Conservation (phyloP, 2,888 invertebrate species). For the Drosophila kambysellisi region DNA sequence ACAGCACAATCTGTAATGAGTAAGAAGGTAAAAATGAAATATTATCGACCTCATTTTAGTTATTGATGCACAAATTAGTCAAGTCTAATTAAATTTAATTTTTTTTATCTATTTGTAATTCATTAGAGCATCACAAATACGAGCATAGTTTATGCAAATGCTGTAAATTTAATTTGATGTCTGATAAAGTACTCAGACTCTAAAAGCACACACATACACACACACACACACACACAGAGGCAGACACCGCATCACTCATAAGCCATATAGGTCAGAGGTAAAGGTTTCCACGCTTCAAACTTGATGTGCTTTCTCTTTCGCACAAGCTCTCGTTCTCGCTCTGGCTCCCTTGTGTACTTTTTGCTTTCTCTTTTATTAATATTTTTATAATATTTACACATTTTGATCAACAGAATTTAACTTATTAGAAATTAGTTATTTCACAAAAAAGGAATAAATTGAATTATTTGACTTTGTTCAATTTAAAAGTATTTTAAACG, state of each 20-base stretch:
- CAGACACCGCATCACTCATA: constrained; percentile 33
- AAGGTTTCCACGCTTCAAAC: neutral
- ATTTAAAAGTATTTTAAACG: neutral
- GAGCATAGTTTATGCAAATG: constrained; percentile 34
- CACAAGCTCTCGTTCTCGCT: neutral
- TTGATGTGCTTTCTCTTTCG: neutral
- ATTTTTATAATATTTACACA: neutral
- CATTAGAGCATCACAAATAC: neutral
- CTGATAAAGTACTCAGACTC: constrained; percentile 11
- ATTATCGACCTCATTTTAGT: neutral
- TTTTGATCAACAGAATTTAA: neutral
- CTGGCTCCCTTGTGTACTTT: accelerated
- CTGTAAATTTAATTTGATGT: constrained; percentile 44
- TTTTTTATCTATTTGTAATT: neutral
- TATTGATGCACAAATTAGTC: neutral
- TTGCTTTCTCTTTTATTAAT: neutral
- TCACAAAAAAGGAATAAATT: neutral
- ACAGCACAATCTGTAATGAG: neutral
- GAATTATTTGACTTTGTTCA: neutral
- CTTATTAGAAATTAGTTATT: neutral
- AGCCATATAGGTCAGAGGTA: constrained; percentile 18
- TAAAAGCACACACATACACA: constrained; percentile 12
- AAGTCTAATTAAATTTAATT: neutral
- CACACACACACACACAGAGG: neutral
- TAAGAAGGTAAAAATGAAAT: neutral